A percentile compares a stretch with the other conserved stretches of the same genome.
phyloP scores from a whole-genome alignment of 2,888 invertebrate genomes.

The Herminia tarsipennalis region DNA sequence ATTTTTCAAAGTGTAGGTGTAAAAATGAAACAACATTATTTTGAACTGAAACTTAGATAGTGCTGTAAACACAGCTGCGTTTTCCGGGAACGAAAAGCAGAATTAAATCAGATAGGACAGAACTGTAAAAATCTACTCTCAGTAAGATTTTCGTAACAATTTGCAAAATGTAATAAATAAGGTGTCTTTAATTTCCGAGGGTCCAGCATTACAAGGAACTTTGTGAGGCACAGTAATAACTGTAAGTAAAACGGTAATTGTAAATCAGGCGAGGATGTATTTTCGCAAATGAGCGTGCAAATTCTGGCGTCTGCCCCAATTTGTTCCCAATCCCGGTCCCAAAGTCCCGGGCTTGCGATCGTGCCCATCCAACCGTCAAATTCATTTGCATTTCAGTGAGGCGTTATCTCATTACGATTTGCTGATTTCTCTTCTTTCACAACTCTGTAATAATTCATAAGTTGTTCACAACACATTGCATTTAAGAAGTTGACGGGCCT shows the following conservation, averaged over 20 bases:
- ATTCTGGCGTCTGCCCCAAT: slow-evolving; percentile 65
- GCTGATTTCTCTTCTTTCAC: slow-evolving; percentile 55
- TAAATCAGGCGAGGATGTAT: slow-evolving; percentile 55
- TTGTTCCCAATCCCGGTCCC: slow-evolving; percentile 56
- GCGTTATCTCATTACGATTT: slow-evolving; percentile 74
- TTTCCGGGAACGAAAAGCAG: no score
- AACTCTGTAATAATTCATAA: slow-evolving; percentile 61
- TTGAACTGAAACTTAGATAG: no score
- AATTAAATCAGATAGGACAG: no score
- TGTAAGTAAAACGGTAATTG: slow-evolving; percentile 45
- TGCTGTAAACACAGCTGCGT: slow-evolving; percentile 1
- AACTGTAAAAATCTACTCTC: not conserved
- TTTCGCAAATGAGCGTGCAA: slow-evolving; percentile 63
- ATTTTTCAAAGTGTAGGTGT: no score
- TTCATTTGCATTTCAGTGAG: slow-evolving; percentile 73
- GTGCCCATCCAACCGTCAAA: slow-evolving; percentile 59
- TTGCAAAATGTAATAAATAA: slow-evolving; percentile 14
- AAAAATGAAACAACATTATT: no score
- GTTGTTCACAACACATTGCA: slow-evolving; percentile 44
- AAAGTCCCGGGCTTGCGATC: slow-evolving; percentile 35
- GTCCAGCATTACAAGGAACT: slow-evolving; percentile 17
- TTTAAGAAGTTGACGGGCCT: slow-evolving; percentile 16
- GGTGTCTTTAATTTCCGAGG: slow-evolving; percentile 25
- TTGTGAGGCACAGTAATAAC: slow-evolving; percentile 34
- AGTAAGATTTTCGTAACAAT: no score